Evolutionary conservation across 2,113 vertebrate genomes (phyloP), one percentile per base, ranked within the genome.

Genomic region (Xenus cinereus): DNA sequence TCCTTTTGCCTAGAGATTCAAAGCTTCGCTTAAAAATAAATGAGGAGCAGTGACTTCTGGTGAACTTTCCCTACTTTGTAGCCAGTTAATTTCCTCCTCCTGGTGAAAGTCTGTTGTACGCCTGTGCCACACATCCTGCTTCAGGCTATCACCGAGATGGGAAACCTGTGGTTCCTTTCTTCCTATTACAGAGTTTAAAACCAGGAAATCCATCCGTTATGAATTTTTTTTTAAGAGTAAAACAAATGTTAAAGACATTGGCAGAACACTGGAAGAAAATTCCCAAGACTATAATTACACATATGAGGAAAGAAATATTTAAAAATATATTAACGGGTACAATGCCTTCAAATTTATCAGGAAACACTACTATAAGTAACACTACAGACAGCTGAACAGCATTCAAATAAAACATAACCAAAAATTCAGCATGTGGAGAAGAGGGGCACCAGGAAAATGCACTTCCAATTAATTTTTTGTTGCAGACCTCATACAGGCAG

Each of bases 141-240:
- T 68, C 63, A 85, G 67, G 60, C 81, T 80, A 19, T 80, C 15
- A 2, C 62, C 2, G 12, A 89, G 69, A 93, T 75, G 66, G 66
- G 86, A 93, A 93, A 87, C 90, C n/a, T 43, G 32, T 79, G 45
- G 83, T 79, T 97, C 62, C 57, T 95, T 92, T 94, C 63, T 95
- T 96, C 92, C 69, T 95, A 82, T 73, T 87, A 71, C 41, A 87
- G 72, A 75, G 30, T 54, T 89, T 71, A 75, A 93, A 96, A 89
- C 53, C 86, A 95, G 95, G 92, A 96, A 95, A 95, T 62, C 81
- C 62, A 95, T 96, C 88, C 43, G 35, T 64, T 94, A 68, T 13
- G 46, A 50, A 10, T 75, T 79, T 79, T 93, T 93, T 8, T 53
- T 28, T 53, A 93, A 73, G 24, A 83, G 59, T 93, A 62, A 93